Evolutionary conservation across 1,140 invertebrate genomes (phyloP), one percentile per base, ranked within the genome.

Genomic region (Teleopsis dalmanni): DNA sequence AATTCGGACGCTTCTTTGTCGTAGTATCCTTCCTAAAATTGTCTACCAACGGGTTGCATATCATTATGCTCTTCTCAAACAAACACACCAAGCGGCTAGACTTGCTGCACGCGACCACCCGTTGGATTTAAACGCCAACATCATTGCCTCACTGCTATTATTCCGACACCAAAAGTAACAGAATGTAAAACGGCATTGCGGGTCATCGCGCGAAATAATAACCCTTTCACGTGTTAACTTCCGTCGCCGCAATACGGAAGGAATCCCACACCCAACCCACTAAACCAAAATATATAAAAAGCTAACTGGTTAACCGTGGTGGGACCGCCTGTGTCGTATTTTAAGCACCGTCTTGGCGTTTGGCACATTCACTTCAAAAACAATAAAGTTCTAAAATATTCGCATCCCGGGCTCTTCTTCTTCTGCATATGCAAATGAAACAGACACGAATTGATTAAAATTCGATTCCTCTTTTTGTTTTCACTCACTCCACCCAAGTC

Each of bases 381-480:
- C 1, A 23, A 21, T 14, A 36, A 29, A 36, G 31, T 18, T 23
- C 33, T 25, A 18, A 35, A 1, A 38, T 27, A 46, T n/a, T 41
- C 14, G 10, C 38, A 41, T 25, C 22, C 53, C 51, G 51, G 49
- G 52, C 57, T 62, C 59, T 57, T 52, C 18, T 13, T 22, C 52
- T 59, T 46, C 33, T 21, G 31, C 31, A 23, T 48, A 63, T 63
- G 61, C 54, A 60, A 57, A 54, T 52, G 54, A 49, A 43, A 53
- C 59, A 54, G 56, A 55, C 52, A 58, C 51, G 60, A 66, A 66
- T 66, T 66, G 64, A 66, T 66, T 66, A 66, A 66, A 66, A 66
- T 66, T 66, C 64, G 64, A 66, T 66, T 66, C 60, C 60, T 66
- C 61, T 60, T 65, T 65, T 65, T 65, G 58, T 58, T 61, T 34